These are phyloP conservation scores for Ascidia mentula DNA, from an alignment of 23 tunicate genomes.

Conservation along the genomic window DNA sequence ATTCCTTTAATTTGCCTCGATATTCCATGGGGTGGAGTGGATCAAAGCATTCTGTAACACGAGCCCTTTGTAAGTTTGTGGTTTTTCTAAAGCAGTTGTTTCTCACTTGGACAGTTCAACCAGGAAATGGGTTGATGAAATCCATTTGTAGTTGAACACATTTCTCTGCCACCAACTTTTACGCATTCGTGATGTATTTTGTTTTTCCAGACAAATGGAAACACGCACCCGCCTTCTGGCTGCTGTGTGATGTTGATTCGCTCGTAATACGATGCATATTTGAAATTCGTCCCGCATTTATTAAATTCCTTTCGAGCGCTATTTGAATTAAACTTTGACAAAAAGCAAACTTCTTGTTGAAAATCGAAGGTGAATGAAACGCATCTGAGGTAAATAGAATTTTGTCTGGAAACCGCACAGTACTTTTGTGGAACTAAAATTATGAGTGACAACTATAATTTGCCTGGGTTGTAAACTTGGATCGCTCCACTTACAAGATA, in stretches of 20 bases:
- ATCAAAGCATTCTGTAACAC: neutral
- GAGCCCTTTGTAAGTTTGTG: too few relatives aligned
- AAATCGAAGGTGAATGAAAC: neutral
- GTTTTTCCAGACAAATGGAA: conserved; percentile 5
- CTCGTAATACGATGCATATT: neutral
- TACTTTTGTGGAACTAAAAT: too few relatives aligned
- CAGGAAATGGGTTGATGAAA: neutral
- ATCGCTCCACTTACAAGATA: too few relatives aligned
- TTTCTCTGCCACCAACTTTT: neutral
- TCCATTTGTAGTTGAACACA: neutral
- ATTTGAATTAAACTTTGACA: neutral
- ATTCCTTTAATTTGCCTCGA: neutral
- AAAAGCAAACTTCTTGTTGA: neutral
- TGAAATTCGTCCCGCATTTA: neutral
- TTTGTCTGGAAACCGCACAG: too few relatives aligned
- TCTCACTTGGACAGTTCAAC: neutral
- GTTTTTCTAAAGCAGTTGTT: too few relatives aligned
- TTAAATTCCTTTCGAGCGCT: neutral
- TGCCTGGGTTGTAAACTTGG: too few relatives aligned
- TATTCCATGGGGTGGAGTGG: neutral
- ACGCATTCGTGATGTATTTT: neutral
- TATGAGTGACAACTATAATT: too few relatives aligned
- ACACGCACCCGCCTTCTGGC: neutral
- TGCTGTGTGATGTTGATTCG: neutral
- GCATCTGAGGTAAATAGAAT: neutral